Base-by-base conservation (phyloP, 2,888 invertebrate species). In the Atrina japonica region DNA sequence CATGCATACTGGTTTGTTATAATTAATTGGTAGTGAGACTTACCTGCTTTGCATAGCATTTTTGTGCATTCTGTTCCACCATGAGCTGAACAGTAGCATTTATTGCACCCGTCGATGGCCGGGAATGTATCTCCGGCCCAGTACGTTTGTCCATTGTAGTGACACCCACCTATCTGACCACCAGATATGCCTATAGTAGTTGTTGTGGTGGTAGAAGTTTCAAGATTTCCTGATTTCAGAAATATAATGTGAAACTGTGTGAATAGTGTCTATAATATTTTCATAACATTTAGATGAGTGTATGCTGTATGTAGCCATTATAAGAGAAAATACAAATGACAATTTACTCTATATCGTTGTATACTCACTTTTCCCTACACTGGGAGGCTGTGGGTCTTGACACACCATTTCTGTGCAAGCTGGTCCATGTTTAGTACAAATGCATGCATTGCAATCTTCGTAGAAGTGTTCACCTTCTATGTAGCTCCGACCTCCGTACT, bases 71-170 rank as follows among this genome's bases (percentile, higher is more conserved):
- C 5, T 11, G 66, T n/a, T 25, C 66, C 66, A 40, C 66, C 66
- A 66, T 66, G 66, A 5, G 66, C 66, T 30, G 66, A 66, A 41
- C 70, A 70, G 27, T 58, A 70, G 11, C 70, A 70, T 0, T 55
- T 58, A 21, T 70, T 70, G 23, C 70, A 70, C 0, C 65, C 70
- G 25, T 70, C 70, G 7, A 14, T 35, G 2, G 70, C 45, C 50
- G 27, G 25, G 55, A 53, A 70, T 14, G 23, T 65, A 16, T 64
- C 65, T 0, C 70, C 70, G 1, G 65, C 70, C 49, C 63, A 49
- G 59, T 52, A 70, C 11, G 41, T 50, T 11, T 59, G 16, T 0
- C 70, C 70, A n/a, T 70, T 65, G 50, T 70, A 65, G 41, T 53
- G 64, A 25, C 70, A 70, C 0, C 66, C 66, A 6, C 66, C 66